A percentile compares a stretch with the other conserved stretches of the same genome.
These are phyloP conservation scores for Rhagium mordax DNA, from an alignment of 2,888 invertebrate species.

Conservation along the genomic window DNA sequence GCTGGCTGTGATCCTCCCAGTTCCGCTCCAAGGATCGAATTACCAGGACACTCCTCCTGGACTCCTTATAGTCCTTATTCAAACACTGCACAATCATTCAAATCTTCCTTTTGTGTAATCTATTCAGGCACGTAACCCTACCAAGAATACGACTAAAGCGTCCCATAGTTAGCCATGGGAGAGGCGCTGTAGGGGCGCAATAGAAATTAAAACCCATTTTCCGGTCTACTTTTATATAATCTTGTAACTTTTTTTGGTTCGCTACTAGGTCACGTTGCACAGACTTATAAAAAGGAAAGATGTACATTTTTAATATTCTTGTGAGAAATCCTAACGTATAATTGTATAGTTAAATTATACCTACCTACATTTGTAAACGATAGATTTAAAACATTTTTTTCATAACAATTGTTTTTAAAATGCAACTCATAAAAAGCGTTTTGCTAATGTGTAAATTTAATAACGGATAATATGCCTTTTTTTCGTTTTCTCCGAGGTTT, in stretches of 20 bases:
- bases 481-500: too few relatives aligned
- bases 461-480: too few relatives aligned
- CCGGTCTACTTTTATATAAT: slow-evolving; percentile 51
- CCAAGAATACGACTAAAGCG: slow-evolving; percentile 23
- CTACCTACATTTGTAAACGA: too few relatives aligned
- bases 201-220: slow-evolving; percentile 55
- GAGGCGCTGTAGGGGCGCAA: slow-evolving; percentile 43
- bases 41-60: slow-evolving; percentile 66
- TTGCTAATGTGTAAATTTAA: too few relatives aligned
- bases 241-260: slow-evolving; percentile 38
- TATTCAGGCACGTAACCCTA: slow-evolving; percentile 54
- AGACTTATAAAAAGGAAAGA: not conserved
- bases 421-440: too few relatives aligned
- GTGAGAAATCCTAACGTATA: not conserved
- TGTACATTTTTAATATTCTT: not conserved
- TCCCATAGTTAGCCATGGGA: slow-evolving; percentile 37
- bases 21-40: slow-evolving; percentile 69
- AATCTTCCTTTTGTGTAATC: slow-evolving; percentile 46
- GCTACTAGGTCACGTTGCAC: not conserved
- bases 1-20: slow-evolving; percentile 68
- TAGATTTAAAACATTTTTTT: too few relatives aligned
- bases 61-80: slow-evolving; percentile 62
- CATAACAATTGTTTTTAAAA: too few relatives aligned
- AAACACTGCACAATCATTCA: slow-evolving; percentile 41
- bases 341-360: too few relatives aligned